Conservation (phyloP, 2,797 vertebrate species). For the Platyrinchus mystaceus region DNA sequence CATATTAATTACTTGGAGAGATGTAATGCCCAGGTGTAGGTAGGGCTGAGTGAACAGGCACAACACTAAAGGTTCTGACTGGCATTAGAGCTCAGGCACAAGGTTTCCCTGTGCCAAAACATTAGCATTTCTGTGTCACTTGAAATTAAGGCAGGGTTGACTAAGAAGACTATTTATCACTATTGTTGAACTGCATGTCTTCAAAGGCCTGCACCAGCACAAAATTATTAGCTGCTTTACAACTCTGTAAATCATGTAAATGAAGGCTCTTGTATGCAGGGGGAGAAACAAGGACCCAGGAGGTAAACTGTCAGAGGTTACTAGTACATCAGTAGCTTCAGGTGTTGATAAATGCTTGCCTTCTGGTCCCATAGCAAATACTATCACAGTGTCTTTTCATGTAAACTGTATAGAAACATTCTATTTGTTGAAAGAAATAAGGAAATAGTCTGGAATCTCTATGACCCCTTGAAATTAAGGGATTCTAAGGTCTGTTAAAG, state of each 20-base stretch:
- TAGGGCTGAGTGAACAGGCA: not conserved
- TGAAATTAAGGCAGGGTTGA: not conserved
- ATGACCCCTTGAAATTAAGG: not conserved
- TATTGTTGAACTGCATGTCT: not conserved
- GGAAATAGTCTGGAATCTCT: not conserved
- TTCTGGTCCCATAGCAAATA: not conserved
- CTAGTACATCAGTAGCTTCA: not conserved
- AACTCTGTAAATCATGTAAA: not conserved
- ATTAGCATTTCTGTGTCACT: not conserved
- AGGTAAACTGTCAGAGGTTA: not conserved
- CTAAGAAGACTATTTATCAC: not conserved
- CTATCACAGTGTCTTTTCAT: not conserved
- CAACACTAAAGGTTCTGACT: not conserved
- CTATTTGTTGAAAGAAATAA: not conserved
- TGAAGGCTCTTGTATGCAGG: not conserved
- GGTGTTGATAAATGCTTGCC: not conserved
- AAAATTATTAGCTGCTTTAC: not conserved
- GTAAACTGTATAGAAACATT: not conserved
- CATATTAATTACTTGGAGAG: not conserved
- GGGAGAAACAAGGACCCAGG: not conserved
- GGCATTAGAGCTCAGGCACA: not conserved
- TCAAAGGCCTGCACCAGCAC: not conserved
- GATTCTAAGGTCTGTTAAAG: not conserved
- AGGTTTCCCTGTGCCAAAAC: not conserved
- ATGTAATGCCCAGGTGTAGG: not conserved